Percentiles rank a stretch among this genome's conserved stretches.
Conservation (phyloP, 2,113 vertebrate genomes). For the Arothron firmamentum region DNA sequence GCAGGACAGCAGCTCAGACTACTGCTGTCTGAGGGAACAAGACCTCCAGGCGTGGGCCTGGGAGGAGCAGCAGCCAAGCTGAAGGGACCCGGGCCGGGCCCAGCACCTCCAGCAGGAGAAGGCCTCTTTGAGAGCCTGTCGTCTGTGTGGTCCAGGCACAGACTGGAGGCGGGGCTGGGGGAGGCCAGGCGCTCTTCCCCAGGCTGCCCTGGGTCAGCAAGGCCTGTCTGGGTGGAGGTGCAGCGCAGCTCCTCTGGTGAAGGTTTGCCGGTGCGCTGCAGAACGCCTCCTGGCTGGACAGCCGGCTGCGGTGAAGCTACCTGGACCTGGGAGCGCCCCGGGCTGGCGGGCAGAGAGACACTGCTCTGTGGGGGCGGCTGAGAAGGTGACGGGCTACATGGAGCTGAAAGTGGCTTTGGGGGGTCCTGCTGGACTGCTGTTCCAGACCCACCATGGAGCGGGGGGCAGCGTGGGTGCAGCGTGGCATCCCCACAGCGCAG, state of each 20-base stretch:
- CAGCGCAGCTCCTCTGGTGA: neutral
- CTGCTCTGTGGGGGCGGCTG: slow-evolving; percentile 22
- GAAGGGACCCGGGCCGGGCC: neutral
- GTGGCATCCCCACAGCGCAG: too few relatives aligned
- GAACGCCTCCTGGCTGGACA: neutral
- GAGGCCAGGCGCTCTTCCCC: slow-evolving; percentile 37
- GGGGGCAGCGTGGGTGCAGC: slow-evolving; percentile 38
- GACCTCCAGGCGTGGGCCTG: slow-evolving; percentile 53
- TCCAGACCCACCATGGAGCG: slow-evolving; percentile 1
- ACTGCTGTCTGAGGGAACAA: slow-evolving; percentile 50
- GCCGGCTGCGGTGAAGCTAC: neutral
- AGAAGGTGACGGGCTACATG: slow-evolving; percentile 52
- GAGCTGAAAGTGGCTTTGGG: slow-evolving; percentile 38
- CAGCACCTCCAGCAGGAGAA: slow-evolving; percentile 12
- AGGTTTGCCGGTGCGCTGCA: neutral
- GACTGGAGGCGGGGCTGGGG: neutral
- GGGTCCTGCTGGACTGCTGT: neutral
- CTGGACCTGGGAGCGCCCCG: neutral
- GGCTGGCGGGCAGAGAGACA: slow-evolving; percentile 50
- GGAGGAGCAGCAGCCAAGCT: neutral
- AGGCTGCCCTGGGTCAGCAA: slow-evolving; percentile 25
- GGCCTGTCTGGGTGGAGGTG: slow-evolving; percentile 1
- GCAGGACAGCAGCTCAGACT: slow-evolving; percentile 23
- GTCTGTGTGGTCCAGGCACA: neutral
- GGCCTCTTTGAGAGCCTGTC: neutral